A percentile compares a stretch with the other conserved stretches of the same genome.
Conservation (phyloP, 2,113 vertebrate species). For the Panthera leo region DNA sequence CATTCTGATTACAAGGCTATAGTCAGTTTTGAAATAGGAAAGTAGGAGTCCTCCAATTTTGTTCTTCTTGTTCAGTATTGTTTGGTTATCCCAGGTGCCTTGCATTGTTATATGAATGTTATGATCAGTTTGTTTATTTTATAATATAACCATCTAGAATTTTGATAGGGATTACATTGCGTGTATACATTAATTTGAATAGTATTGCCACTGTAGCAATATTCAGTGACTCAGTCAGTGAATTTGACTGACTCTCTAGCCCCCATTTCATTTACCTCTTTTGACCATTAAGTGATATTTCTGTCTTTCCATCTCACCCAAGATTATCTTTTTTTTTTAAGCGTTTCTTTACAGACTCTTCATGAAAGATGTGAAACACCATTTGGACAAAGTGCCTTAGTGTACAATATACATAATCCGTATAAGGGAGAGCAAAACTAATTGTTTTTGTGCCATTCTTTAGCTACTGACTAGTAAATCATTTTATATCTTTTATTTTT, state of each 20-base stretch:
- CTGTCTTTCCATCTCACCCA: background rate
- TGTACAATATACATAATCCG: background rate
- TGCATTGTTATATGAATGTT: background rate
- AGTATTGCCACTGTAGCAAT: background rate
- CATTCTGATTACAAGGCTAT: background rate
- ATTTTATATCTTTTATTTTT: background rate
- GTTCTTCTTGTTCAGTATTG: background rate
- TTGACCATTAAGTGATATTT: background rate
- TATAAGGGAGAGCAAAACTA: background rate
- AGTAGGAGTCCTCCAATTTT: background rate
- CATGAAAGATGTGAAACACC: background rate
- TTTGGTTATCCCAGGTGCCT: background rate
- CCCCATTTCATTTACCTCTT: background rate
- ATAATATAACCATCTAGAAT: background rate
- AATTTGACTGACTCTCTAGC: background rate
- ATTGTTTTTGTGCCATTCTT: background rate
- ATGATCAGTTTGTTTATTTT: background rate
- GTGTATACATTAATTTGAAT: background rate
- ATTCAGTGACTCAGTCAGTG: background rate
- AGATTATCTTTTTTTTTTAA: background rate
- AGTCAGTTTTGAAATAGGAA: background rate
- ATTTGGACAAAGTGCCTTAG: background rate
- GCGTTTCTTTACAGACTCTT: background rate
- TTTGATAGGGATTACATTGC: background rate
- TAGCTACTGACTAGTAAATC: background rate